Base-by-base conservation (phyloP, 2,113 vertebrate genomes). In the Neotragus pygmaeus region DNA sequence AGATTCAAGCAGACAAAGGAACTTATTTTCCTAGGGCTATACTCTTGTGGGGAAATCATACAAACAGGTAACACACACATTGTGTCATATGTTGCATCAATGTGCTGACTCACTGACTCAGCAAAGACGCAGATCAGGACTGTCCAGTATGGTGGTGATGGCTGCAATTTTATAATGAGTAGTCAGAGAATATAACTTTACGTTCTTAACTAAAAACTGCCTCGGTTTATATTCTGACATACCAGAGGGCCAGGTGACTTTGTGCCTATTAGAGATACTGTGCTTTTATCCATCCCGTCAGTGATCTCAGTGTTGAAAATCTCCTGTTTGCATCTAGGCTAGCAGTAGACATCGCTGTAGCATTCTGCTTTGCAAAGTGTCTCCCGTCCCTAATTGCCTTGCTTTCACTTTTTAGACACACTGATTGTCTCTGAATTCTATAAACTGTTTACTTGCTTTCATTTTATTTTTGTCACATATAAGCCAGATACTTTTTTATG, bases 161-260 rank as follows among this genome's bases (percentile, higher is more conserved):
- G 30, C 21, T 77, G 39, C 55, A 60, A 12, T 47, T 62, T 90
- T 53, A 83, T 87, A 30, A 28, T 19, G n/a, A 70, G 66, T 30
- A 70, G 49, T n/a, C 36, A 58, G 51, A 45, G 55, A 39, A 45
- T 28, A 17, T 23, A 28, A 30, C 43, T 60, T 80, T 36, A 5
- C 15, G 5, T 98, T 98, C 77, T 97, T 99, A 2, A 98, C 98
- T 15, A 99, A 98, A 14, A 98, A 97, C 96, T 99, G 99, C 96
- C 0, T 98, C 75, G 81, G 84, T 85, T 98, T 98, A n/a, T 98
- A 98, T 66, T 93, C 97, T 0, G 94, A 97, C 0, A 91, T 47
- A 93, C 93, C 25, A 96, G 98, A 1, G 98, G 94, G 7, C 98
- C 99, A 62, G 96, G 96, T 60, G 98, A 98, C 75, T 75, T 75